Conservation (phyloP, 2,888 invertebrate genomes). For the Eupithecia centaureata region DNA sequence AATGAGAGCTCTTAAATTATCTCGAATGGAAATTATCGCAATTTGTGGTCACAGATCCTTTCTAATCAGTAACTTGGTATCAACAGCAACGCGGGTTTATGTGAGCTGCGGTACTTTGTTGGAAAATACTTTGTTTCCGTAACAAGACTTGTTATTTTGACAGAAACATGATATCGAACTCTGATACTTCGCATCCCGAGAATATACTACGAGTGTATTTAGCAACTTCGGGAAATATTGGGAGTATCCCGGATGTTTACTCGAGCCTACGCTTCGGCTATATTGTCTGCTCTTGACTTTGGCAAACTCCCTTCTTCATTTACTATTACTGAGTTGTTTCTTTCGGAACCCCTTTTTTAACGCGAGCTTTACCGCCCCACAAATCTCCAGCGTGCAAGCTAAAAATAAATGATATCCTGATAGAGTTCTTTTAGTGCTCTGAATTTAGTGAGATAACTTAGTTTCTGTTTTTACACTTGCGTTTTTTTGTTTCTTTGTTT, state of each 20-base stretch:
- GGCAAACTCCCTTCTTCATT: constrained; percentile 51
- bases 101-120: constrained; percentile 8
- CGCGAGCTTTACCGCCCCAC: constrained; percentile 48
- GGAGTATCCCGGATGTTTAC: constrained; percentile 57
- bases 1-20: constrained; percentile 7
- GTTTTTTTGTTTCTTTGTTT: constrained; percentile 1
- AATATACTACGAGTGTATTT: constrained; percentile 36
- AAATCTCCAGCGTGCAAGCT: constrained; percentile 50
- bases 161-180: constrained; percentile 36
- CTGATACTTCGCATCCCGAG: constrained; percentile 30
- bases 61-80: constrained; percentile 11
- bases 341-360: constrained; percentile 51
- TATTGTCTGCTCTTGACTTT: constrained; percentile 57
- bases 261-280: constrained; percentile 53
- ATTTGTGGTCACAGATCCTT: constrained; percentile 10
- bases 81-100: constrained; percentile 13
- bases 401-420: constrained; percentile 58
- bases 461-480: constrained; percentile 51
- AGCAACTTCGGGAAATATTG: constrained; percentile 30
- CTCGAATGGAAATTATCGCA: not conserved
- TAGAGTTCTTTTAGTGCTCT: constrained; percentile 50
- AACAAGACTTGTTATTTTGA: constrained; percentile 37
- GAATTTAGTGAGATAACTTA: constrained; percentile 60
- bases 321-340: constrained; percentile 61
- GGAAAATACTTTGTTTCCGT: constrained; percentile 33